A percentile compares a stretch with the other conserved stretches of the same genome.
These are phyloP conservation scores for Nipponia nippon DNA, from an alignment of 2,113 vertebrate species.

Conservation along the genomic window DNA sequence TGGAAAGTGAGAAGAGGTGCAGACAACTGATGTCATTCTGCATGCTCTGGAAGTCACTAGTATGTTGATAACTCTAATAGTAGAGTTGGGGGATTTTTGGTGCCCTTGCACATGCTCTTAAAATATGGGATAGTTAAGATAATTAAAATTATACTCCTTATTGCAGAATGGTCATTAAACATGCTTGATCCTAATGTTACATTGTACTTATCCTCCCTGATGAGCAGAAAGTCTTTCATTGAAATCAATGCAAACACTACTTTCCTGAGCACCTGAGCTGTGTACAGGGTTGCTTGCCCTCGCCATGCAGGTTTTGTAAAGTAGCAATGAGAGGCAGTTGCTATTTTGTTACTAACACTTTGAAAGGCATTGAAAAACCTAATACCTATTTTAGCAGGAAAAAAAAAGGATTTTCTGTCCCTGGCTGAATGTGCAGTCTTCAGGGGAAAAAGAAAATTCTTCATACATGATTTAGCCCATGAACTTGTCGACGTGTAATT, in stretches of 20 bases:
- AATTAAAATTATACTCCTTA: not conserved
- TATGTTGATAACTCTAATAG: not conserved
- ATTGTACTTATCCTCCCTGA: not conserved
- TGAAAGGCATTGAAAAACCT: not conserved
- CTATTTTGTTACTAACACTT: not conserved
- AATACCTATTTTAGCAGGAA: not conserved
- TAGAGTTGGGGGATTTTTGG: not conserved
- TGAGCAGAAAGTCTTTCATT: not conserved
- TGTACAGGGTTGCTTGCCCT: not conserved
- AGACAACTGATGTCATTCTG: not conserved
- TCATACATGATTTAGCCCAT: not conserved
- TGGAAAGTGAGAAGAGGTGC: not conserved
- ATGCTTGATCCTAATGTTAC: accelerated
- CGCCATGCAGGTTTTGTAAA: accelerated
- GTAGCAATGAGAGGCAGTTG: not conserved
- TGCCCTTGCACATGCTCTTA: not conserved
- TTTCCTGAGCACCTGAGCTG: not conserved
- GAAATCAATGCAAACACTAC: not conserved
- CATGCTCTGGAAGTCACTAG: not conserved
- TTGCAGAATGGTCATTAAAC: not conserved
- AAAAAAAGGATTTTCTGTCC: not conserved
- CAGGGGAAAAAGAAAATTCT: not conserved
- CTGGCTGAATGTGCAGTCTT: not conserved
- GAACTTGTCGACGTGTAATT: not conserved
- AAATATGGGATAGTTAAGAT: not conserved